Conservation (phyloP, 2,888 invertebrate species). For the Harpalus rubripes region DNA sequence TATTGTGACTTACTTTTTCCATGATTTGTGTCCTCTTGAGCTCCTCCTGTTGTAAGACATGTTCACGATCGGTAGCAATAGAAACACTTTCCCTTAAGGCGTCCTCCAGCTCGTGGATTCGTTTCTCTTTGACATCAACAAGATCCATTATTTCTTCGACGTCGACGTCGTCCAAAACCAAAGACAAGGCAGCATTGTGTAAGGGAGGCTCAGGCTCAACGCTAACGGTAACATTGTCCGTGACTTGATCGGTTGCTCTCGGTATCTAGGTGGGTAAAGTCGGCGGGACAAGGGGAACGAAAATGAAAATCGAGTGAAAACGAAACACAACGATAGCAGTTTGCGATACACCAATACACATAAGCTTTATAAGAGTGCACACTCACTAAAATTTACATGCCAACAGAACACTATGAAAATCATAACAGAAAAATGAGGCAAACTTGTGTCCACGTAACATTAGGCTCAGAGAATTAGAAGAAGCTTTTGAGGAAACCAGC, state of each 20-base stretch:
- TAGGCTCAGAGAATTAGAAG: slow-evolving; percentile 83
- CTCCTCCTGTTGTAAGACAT: slow-evolving; percentile 83
- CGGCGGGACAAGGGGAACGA: slow-evolving; percentile 64
- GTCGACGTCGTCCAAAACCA: slow-evolving; percentile 61
- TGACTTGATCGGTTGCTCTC: slow-evolving; percentile 66
- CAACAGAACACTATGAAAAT: slow-evolving; percentile 68
- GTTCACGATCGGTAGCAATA: slow-evolving; percentile 85
- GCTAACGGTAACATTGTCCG: slow-evolving; percentile 32
- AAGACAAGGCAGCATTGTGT: slow-evolving; percentile 35
- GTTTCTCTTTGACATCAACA: slow-evolving; percentile 69
- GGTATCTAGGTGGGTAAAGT: slow-evolving; percentile 65
- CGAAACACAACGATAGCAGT: slow-evolving; percentile 66
- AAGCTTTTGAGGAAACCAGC: slow-evolving; percentile 97
- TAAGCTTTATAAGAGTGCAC: slow-evolving; percentile 66
- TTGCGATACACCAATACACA: slow-evolving; percentile 67
- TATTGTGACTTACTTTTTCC: slow-evolving; percentile 82
- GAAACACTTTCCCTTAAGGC: slow-evolving; percentile 90
- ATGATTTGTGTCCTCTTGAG: slow-evolving; percentile 82
- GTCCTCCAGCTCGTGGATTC: slow-evolving; percentile 90
- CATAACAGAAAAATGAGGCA: slow-evolving; percentile 75
- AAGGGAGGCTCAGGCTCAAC: slow-evolving; percentile 15
- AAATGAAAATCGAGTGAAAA: slow-evolving; percentile 66
- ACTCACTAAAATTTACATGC: slow-evolving; percentile 67
- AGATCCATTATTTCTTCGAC: slow-evolving; percentile 61
- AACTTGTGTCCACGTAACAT: slow-evolving; percentile 72